phyloP scores from a whole-genome alignment of 2,113 vertebrate genomes.

The Parotia lawesii region DNA sequence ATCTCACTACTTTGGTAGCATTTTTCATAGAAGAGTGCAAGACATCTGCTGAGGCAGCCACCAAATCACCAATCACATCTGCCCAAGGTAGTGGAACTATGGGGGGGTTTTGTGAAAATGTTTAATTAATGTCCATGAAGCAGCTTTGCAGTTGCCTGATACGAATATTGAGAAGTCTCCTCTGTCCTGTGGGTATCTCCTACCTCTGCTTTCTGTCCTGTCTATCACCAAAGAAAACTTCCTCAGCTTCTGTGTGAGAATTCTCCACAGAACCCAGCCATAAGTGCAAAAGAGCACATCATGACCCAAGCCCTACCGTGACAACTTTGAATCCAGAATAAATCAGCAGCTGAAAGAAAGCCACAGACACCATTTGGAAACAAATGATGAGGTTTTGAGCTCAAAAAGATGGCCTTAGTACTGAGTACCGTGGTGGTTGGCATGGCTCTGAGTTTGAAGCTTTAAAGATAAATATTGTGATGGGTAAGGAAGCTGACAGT shows the following conservation, averaged over 20 bases:
- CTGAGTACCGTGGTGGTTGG: neutral
- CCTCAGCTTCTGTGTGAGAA: neutral
- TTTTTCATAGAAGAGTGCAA: neutral
- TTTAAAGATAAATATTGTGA: neutral
- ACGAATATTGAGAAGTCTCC: neutral
- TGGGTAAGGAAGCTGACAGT: neutral
- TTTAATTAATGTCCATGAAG: neutral
- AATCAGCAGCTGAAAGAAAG: neutral
- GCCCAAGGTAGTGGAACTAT: fast-evolving
- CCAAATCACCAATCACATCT: neutral
- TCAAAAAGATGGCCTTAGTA: neutral
- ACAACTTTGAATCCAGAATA: neutral
- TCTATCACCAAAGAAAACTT: neutral
- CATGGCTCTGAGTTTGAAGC: neutral
- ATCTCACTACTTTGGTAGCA: neutral
- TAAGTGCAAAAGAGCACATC: fast-evolving
- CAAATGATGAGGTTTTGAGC: neutral
- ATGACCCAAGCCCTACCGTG: neutral
- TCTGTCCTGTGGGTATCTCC: neutral
- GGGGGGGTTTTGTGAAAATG: neutral
- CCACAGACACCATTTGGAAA: neutral
- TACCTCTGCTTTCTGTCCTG: neutral
- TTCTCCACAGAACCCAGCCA: neutral
- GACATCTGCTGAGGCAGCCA: neutral
- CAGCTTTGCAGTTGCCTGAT: neutral